Evolutionary conservation across 2,797 vertebrate genomes (phyloP).

Genomic region (Labroides dimidiatus): DNA sequence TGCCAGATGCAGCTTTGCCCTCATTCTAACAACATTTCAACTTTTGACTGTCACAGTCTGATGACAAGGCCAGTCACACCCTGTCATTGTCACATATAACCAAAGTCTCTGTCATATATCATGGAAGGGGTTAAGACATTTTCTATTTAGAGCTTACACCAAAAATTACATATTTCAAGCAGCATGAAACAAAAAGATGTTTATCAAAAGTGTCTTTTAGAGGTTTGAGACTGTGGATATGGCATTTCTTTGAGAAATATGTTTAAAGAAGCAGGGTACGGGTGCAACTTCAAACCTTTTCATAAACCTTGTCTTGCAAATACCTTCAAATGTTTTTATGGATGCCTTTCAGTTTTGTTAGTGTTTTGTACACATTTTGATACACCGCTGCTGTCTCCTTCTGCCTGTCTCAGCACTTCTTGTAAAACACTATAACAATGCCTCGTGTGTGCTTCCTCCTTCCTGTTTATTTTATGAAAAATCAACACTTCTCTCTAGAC

Average conservation of each 20-base stretch:
- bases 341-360: slow-evolving; percentile 8
- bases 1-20: slow-evolving; percentile 26
- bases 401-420: slow-evolving; percentile 3
- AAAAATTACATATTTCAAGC: slow-evolving; percentile 9
- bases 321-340: slow-evolving; percentile 1
- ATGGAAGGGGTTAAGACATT: slow-evolving; percentile 27
- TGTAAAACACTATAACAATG: slow-evolving; percentile 27
- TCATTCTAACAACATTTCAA: slow-evolving; percentile 20
- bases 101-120: slow-evolving; percentile 12
- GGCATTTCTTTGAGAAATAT: slow-evolving; percentile 17
- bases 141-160: slow-evolving; percentile 29
- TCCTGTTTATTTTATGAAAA: slow-evolving; percentile 57
- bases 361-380: slow-evolving; percentile 29
- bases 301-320: slow-evolving; percentile 3
- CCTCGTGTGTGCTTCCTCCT: slow-evolving; percentile 38
- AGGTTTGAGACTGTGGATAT: slow-evolving; percentile 19
- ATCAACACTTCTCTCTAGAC: slow-evolving; percentile 32
- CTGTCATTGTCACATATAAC: slow-evolving; percentile 20
- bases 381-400: slow-evolving; percentile 12
- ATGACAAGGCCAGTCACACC: slow-evolving; percentile 36
- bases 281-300: slow-evolving; percentile 1
- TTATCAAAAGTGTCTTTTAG: slow-evolving; percentile 28
- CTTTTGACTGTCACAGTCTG: slow-evolving; percentile 21
- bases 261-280: slow-evolving; percentile 14
- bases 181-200: slow-evolving; percentile 33